phyloP scores from a whole-genome alignment of 1,140 invertebrate species.

The Brachionus calyciflorus region DNA sequence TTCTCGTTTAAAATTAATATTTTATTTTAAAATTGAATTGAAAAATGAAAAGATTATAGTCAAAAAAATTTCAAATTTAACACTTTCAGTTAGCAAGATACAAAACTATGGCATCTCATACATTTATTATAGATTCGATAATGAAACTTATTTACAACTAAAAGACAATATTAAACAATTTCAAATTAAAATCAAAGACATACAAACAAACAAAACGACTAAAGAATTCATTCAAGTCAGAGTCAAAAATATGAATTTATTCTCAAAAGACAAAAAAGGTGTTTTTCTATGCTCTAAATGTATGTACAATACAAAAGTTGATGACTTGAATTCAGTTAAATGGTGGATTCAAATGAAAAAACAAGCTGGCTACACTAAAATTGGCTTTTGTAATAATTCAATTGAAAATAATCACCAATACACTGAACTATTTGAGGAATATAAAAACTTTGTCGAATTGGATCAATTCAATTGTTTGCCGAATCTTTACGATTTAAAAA shows the following conservation, averaged over 20 bases:
- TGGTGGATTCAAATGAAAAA: conserved; percentile 30
- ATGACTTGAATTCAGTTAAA: conserved; percentile 16
- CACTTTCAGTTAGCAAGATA: not conserved
- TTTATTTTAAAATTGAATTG: not conserved
- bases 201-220: not conserved
- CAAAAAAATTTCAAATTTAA: conserved; percentile 2
- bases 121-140: conserved; percentile 20
- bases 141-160: not conserved
- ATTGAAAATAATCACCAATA: conserved; percentile 1
- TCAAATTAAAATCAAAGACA: conserved; percentile 5
- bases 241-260: conserved; percentile 1
- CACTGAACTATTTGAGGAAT: not conserved
- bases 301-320: conserved; percentile 10
- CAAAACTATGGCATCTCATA: not conserved
- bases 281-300: conserved; percentile 21
- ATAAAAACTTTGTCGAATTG: conserved; percentile 4
- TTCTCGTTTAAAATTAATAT: not conserved
- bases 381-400: conserved; percentile 28
- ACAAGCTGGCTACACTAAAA: conserved; percentile 1
- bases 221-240: conserved; percentile 5
- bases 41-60: not conserved
- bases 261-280: not conserved
- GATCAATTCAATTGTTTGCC: conserved; percentile 27
- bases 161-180: not conserved
- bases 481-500: conserved; percentile 5